phyloP scores from a whole-genome alignment of 2,888 invertebrate species.

The Torymus tubicola region DNA sequence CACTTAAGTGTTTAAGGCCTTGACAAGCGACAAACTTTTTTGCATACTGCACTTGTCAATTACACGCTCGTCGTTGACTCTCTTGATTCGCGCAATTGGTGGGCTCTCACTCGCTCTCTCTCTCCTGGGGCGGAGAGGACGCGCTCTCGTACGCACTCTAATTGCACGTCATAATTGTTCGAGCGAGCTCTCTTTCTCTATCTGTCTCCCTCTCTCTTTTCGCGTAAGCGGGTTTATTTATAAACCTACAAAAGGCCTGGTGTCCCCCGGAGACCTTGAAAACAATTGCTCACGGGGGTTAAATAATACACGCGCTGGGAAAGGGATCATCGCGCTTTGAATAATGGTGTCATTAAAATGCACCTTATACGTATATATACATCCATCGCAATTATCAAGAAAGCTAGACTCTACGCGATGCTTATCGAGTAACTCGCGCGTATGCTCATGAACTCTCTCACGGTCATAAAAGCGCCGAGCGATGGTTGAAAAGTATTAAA shows the following conservation, averaged over 20 bases:
- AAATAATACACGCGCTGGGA: slow-evolving; percentile 27
- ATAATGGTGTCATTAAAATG: slow-evolving; percentile 50
- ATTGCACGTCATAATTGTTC: slow-evolving; percentile 49
- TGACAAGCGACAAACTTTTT: slow-evolving; percentile 21
- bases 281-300: slow-evolving; percentile 40
- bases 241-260: slow-evolving; percentile 39
- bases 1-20: slow-evolving; percentile 5
- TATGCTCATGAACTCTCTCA: slow-evolving; percentile 40
- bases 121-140: not conserved
- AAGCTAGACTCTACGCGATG: slow-evolving; percentile 24
- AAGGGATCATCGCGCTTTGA: slow-evolving; percentile 33
- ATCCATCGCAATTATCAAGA: slow-evolving; percentile 44
- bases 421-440: not conserved
- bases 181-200: not conserved
- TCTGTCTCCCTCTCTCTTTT: too few species aligned
- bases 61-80: slow-evolving; percentile 41
- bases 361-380: not conserved
- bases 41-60: slow-evolving; percentile 29
- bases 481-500: slow-evolving; percentile 10
- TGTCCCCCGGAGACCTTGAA: slow-evolving; percentile 48
- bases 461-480: slow-evolving; percentile 27
- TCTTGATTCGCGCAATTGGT: slow-evolving; percentile 56
- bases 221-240: slow-evolving; percentile 43
- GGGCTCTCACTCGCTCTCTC: not conserved
- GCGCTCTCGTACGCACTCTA: slow-evolving; percentile 33